phyloP scores from a whole-genome alignment of 37 sponge, comb jelly and placozoan genomes.

The Oscarella lobularis region DNA sequence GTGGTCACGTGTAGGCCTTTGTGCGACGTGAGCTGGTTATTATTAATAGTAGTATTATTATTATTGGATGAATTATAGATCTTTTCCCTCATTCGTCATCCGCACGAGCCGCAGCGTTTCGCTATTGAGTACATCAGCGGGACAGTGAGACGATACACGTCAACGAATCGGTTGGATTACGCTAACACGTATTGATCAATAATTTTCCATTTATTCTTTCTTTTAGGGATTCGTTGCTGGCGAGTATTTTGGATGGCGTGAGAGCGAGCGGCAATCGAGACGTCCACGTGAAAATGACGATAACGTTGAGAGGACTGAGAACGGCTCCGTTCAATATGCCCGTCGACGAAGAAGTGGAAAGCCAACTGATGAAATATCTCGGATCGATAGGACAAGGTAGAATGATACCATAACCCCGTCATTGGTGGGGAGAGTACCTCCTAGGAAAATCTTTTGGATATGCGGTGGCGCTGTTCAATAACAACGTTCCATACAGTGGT shows the following conservation, averaged over 20 bases:
- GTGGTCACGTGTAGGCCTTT: conserved; percentile 76
- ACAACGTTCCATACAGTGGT: conserved; percentile 92
- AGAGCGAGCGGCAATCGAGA: conserved; percentile 91
- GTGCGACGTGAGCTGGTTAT: conserved; percentile 40
- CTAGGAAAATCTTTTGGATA: too few species aligned
- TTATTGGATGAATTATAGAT: too few species aligned
- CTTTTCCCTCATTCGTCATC: conserved; percentile 79
- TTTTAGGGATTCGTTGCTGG: conserved; percentile 95
- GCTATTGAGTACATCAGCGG: conserved; percentile 80
- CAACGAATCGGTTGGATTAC: conserved; percentile 85
- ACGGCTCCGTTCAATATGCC: conserved; percentile 71
- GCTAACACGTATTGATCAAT: background rate
- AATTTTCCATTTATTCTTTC: conserved; percentile 6
- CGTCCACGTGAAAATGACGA: conserved; percentile 86
- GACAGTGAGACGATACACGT: conserved; percentile 45
- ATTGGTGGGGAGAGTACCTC: too few species aligned
- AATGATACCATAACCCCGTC: conserved; percentile 1
- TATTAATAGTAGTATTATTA: too few species aligned
- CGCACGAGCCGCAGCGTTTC: conserved; percentile 91
- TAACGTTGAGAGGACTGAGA: conserved; percentile 69
- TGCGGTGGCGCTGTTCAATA: conserved; percentile 82
- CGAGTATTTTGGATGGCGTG: conserved; percentile 93
- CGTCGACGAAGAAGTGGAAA: conserved; percentile 96
- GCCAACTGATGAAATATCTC: conserved; percentile 69
- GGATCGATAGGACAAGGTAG: conserved; percentile 34